Conservation (phyloP, 64 coral and sea anemone species). For the Montipora foliosa region DNA sequence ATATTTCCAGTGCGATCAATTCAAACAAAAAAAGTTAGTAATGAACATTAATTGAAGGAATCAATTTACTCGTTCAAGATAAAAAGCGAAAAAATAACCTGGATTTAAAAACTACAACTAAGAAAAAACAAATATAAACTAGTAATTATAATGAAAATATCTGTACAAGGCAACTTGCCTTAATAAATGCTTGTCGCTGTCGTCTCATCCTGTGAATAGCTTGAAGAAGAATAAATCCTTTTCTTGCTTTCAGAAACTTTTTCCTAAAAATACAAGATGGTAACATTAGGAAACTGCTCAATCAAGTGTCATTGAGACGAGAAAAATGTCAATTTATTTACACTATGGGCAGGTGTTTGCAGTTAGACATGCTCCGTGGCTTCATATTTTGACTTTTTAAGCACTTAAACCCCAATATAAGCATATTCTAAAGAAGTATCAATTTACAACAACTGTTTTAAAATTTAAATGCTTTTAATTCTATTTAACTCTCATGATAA, state of each 20-base stretch:
- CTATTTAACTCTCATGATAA: too few relatives aligned
- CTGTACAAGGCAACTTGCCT: neutral
- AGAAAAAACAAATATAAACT: too few relatives aligned
- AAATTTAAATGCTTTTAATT: too few relatives aligned
- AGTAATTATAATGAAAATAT: too few relatives aligned
- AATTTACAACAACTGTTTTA: too few relatives aligned
- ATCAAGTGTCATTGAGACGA: neutral
- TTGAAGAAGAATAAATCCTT: slow-evolving; percentile 57
- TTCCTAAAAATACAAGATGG: slow-evolving; percentile 29
- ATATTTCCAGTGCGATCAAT: too few relatives aligned
- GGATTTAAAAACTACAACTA: neutral
- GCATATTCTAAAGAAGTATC: too few relatives aligned
- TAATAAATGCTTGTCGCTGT: neutral
- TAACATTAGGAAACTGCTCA: neutral
- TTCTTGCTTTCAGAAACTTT: slow-evolving; percentile 67
- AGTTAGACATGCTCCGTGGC: neutral
- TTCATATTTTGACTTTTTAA: too few relatives aligned
- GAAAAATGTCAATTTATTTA: neutral
- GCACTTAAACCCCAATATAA: too few relatives aligned
- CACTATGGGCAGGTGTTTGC: neutral
- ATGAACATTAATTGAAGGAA: too few relatives aligned
- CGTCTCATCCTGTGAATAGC: slow-evolving; percentile 53
- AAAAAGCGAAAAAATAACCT: neutral
- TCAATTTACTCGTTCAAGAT: neutral
- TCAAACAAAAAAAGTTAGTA: too few relatives aligned